Conservation (phyloP, 2,797 vertebrate genomes). For the Cichlasoma orientale region DNA sequence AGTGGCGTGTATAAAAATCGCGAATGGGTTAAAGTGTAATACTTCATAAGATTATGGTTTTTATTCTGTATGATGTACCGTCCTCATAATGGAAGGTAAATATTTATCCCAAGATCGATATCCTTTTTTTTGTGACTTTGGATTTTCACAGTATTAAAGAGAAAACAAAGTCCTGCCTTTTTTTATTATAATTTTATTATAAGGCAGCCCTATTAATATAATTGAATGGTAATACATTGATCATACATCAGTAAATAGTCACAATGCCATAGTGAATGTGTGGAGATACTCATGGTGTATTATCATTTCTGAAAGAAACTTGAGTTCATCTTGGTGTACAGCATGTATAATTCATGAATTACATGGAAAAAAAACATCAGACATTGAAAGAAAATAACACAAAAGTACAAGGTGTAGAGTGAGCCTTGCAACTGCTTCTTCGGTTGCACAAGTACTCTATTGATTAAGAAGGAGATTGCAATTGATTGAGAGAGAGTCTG, state of each 20-base stretch:
- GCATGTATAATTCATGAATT: conserved; percentile 24
- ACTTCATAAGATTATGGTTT: neutral
- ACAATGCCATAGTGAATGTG: neutral
- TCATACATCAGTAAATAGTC: neutral
- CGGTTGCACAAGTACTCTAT: conserved; percentile 44
- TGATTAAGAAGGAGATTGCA: conserved; percentile 63
- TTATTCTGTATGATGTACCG: neutral
- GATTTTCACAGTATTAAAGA: neutral
- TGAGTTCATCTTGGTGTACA: conserved; percentile 2
- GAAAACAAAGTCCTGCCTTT: neutral
- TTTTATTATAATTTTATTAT: neutral
- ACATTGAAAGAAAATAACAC: neutral
- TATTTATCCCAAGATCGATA: neutral
- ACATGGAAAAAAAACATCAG: conserved; percentile 9
- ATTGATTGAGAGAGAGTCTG: conserved; percentile 54
- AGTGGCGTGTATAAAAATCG: neutral
- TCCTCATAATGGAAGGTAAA: neutral
- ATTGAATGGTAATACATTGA: neutral
- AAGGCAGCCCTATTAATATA: neutral
- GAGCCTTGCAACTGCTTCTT: conserved; percentile 8
- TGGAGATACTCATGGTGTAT: neutral
- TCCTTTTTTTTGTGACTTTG: neutral
- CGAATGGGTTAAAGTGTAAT: neutral
- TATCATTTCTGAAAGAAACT: neutral
- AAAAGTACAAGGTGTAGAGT: neutral